phyloP scores from a whole-genome alignment of 2,113 vertebrate species.

The Lonchura striata region DNA sequence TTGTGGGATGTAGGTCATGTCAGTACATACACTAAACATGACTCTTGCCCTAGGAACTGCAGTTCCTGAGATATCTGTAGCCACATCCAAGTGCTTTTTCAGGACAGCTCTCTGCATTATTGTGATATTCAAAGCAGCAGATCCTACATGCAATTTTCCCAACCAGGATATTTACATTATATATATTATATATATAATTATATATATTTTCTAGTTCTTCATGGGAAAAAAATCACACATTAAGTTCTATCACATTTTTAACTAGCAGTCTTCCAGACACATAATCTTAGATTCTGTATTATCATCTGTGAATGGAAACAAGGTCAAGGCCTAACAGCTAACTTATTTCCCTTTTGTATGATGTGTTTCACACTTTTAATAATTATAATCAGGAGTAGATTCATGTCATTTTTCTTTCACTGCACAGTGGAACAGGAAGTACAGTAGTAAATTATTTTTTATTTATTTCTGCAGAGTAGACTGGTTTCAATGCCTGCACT shows the following conservation, averaged over 20 bases:
- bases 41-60: not conserved
- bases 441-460: not conserved
- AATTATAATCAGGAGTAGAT: not conserved
- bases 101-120: not conserved
- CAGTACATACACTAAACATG: accelerated
- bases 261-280: not conserved
- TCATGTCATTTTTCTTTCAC: not conserved
- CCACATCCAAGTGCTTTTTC: not conserved
- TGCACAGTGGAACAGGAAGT: not conserved
- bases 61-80: not conserved
- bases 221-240: not conserved
- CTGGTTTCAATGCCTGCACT: not conserved
- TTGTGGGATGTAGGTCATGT: not conserved
- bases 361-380: not conserved
- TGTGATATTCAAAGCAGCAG: not conserved
- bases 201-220: not conserved
- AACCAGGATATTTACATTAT: not conserved
- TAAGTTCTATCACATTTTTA: not conserved
- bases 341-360: not conserved
- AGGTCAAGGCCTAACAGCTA: not conserved
- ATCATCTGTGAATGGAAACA: not conserved
- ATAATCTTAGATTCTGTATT: not conserved
- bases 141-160: not conserved
- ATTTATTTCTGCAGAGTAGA: not conserved
- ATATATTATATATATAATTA: not conserved